phyloP scores from a whole-genome alignment of 2,113 vertebrate genomes.

The Cyanoramphus novaezelandiae region DNA sequence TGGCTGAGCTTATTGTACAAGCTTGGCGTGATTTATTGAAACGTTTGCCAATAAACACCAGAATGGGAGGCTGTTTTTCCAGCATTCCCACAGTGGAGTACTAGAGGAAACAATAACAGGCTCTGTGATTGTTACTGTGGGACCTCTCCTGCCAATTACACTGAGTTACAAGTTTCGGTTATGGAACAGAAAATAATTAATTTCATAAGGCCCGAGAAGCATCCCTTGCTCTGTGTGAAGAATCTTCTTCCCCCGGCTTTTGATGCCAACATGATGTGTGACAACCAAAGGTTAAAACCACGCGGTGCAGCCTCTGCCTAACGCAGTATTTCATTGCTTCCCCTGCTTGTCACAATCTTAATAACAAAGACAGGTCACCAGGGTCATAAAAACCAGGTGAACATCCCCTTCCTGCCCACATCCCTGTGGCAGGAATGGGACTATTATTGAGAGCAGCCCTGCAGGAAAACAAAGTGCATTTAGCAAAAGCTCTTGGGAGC shows the following conservation, averaged over 20 bases:
- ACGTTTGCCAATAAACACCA: slow-evolving; percentile 33
- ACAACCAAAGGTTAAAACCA: neutral
- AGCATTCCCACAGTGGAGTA: slow-evolving; percentile 47
- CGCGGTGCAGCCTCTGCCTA: neutral
- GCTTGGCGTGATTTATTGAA: slow-evolving; percentile 56
- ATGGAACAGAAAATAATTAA: slow-evolving; percentile 63
- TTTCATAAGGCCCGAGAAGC: slow-evolving; percentile 54
- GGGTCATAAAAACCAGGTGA: neutral
- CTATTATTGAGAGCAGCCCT: neutral
- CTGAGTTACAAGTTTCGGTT: slow-evolving; percentile 63
- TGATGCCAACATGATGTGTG: neutral
- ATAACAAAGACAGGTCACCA: neutral
- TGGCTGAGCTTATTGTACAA: neutral
- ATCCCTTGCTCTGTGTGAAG: slow-evolving; percentile 19
- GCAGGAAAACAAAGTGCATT: neutral
- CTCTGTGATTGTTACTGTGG: slow-evolving; percentile 33
- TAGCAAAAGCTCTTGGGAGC: neutral
- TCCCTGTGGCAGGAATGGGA: neutral
- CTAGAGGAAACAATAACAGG: slow-evolving; percentile 55
- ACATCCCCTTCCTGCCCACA: neutral
- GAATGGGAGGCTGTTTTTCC: slow-evolving; percentile 36
- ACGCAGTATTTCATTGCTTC: neutral
- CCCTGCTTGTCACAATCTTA: neutral
- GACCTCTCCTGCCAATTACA: slow-evolving; percentile 66
- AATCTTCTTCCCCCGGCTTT: slow-evolving; percentile 18